These are phyloP conservation scores for Rhamphomyia laevipes DNA, from an alignment of 2,888 invertebrate species.

Conservation along the genomic window DNA sequence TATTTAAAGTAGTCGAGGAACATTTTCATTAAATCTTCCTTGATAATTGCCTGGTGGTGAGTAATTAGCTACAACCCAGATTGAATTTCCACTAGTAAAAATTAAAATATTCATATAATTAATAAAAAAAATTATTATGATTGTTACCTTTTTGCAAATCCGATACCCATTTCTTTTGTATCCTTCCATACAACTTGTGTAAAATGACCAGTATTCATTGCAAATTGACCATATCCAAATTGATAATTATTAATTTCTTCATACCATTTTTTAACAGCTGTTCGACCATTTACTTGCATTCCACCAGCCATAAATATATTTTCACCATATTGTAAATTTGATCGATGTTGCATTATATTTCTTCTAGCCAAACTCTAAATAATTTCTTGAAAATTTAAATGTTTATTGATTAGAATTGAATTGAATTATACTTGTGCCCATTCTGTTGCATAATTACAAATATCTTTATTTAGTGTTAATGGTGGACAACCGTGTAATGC, in stretches of 20 bases:
- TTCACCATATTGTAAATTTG: constrained; percentile 69
- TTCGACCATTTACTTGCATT: constrained; percentile 51
- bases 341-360: constrained; percentile 59
- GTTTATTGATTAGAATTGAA: background rate
- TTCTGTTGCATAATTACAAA: constrained; percentile 54
- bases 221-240: constrained; percentile 37
- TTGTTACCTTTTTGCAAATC: constrained; percentile 41
- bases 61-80: constrained; percentile 71
- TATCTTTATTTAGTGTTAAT: constrained; percentile 48
- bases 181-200: constrained; percentile 75
- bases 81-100: too few species aligned
- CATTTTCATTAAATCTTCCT: constrained; percentile 59
- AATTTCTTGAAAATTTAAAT: background rate
- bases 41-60: constrained; percentile 75
- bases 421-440: constrained; percentile 45
- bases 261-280: constrained; percentile 72
- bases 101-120: too few species aligned
- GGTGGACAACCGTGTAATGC: constrained; percentile 53
- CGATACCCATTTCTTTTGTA: constrained; percentile 63
- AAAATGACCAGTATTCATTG: constrained; percentile 65
- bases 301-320: constrained; percentile 72
- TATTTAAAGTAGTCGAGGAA: constrained; percentile 22
- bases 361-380: constrained; percentile 12
- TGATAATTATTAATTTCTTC: constrained; percentile 58
- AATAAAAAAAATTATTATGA: too few species aligned